Conservation (phyloP, 2,888 invertebrate genomes). For the Cosmopolites sordidus region DNA sequence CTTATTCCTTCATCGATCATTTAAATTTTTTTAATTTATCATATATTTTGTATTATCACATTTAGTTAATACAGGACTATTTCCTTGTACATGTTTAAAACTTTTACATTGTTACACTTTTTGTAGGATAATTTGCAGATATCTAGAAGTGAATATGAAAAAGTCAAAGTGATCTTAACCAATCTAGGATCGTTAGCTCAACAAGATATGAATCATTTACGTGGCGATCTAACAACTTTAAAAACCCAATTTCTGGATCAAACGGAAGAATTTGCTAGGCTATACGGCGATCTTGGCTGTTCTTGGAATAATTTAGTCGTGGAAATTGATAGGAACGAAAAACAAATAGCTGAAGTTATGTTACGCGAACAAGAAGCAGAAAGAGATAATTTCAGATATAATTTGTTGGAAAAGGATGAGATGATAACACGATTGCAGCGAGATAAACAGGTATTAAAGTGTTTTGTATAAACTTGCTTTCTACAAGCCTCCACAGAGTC, state of each 20-base stretch:
- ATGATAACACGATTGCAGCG: conserved; percentile 14
- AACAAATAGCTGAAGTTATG: conserved; percentile 59
- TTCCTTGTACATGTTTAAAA: too few relatives aligned
- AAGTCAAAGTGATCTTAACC: conserved; percentile 53
- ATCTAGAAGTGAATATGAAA: conserved; percentile 62
- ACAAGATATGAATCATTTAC: conserved; percentile 55
- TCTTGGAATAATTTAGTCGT: conserved; percentile 55
- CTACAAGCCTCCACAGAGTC: too few relatives aligned
- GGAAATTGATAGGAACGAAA: conserved; percentile 54
- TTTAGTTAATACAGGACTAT: too few relatives aligned
- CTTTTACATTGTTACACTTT: not conserved
- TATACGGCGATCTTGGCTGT: conserved; percentile 36
- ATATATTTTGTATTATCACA: too few relatives aligned
- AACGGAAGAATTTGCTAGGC: conserved; percentile 17
- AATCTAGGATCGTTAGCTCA: conserved; percentile 55
- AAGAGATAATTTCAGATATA: conserved; percentile 43
- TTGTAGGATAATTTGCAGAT: conserved; percentile 70
- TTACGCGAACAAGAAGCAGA: conserved; percentile 63
- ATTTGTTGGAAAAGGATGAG: conserved; percentile 18
- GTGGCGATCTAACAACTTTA: conserved; percentile 54
- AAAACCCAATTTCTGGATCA: conserved; percentile 23
- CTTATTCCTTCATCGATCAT: not conserved
- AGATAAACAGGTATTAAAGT: conserved; percentile 18
- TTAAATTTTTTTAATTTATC: too few relatives aligned
- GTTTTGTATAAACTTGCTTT: not conserved